phyloP scores from a whole-genome alignment of 2,888 invertebrate genomes.

The Aleiodes alternator region DNA sequence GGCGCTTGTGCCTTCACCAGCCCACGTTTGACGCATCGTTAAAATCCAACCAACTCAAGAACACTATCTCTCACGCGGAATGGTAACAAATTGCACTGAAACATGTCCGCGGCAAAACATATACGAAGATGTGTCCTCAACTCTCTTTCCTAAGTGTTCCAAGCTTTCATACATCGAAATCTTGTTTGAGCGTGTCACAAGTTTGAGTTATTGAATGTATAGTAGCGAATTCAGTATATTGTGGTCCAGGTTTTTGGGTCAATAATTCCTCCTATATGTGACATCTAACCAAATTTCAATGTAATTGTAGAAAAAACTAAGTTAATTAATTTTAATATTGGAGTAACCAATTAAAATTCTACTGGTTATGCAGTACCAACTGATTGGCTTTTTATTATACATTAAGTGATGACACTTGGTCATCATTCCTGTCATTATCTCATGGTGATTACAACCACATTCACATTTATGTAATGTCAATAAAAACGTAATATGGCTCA shows the following conservation, averaged over 20 bases:
- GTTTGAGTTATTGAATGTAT: no score
- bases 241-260: no score
- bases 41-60: constrained; percentile 10
- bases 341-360: no score
- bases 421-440: constrained; percentile 49
- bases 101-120: constrained; percentile 6
- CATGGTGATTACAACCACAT: constrained; percentile 37
- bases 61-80: constrained; percentile 21
- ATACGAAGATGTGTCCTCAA: constrained; percentile 12
- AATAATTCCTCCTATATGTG: no score
- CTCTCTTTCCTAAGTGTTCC: constrained; percentile 5
- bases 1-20: constrained; percentile 49
- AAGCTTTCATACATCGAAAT: no score
- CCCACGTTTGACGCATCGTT: constrained; percentile 49
- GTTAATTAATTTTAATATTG: no score
- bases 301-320: no score
- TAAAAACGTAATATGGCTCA: constrained; percentile 45
- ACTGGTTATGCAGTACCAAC: no score
- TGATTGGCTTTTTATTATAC: not conserved
- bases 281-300: no score
- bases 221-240: no score
- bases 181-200: no score
- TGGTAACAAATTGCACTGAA: constrained; percentile 17
- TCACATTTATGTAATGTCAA: constrained; percentile 50
- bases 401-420: constrained; percentile 37